Percentiles rank a stretch among this genome's conserved stretches.
Evolutionary conservation across 2,888 invertebrate genomes (phyloP).

Genomic region (Gasteruption jaculator): DNA sequence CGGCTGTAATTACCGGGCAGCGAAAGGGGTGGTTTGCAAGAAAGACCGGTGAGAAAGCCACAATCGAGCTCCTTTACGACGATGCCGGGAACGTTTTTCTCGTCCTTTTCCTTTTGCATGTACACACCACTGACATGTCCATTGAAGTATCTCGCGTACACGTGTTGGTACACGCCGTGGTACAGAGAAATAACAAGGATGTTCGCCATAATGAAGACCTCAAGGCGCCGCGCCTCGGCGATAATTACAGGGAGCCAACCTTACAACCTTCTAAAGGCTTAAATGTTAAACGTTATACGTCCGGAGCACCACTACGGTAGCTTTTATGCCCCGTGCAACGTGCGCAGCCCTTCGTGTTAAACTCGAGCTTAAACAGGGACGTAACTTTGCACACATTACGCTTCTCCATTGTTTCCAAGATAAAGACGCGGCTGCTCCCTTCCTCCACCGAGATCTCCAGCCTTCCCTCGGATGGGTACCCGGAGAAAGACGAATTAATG

Average conservation of each 20-base stretch:
- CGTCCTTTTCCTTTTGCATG: neutral
- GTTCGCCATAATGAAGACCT: constrained; percentile 51
- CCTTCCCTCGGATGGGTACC: too few relatives aligned
- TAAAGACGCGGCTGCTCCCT: too few relatives aligned
- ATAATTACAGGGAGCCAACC: constrained; percentile 52
- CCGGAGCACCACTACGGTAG: constrained; percentile 44
- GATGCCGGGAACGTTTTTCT: neutral
- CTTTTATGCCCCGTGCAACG: constrained; percentile 42
- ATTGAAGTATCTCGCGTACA: too few relatives aligned
- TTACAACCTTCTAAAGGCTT: constrained; percentile 52
- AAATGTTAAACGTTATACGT: constrained; percentile 51
- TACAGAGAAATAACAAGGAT: constrained; percentile 49
- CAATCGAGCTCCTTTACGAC: too few relatives aligned
- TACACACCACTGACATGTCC: too few relatives aligned
- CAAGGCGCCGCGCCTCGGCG: constrained; percentile 52
- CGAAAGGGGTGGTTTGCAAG: too few relatives aligned
- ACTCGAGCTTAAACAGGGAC: constrained; percentile 23
- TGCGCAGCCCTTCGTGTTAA: constrained; percentile 18
- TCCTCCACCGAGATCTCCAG: too few relatives aligned
- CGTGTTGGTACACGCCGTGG: constrained; percentile 33
- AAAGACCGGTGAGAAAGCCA: too few relatives aligned
- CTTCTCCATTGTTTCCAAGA: too few relatives aligned
- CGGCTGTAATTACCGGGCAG: too few relatives aligned
- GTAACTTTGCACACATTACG: constrained; percentile 12
- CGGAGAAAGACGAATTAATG: too few relatives aligned